These are phyloP conservation scores for Noctua pronuba DNA, from an alignment of 2,888 invertebrate species.

Conservation along the genomic window DNA sequence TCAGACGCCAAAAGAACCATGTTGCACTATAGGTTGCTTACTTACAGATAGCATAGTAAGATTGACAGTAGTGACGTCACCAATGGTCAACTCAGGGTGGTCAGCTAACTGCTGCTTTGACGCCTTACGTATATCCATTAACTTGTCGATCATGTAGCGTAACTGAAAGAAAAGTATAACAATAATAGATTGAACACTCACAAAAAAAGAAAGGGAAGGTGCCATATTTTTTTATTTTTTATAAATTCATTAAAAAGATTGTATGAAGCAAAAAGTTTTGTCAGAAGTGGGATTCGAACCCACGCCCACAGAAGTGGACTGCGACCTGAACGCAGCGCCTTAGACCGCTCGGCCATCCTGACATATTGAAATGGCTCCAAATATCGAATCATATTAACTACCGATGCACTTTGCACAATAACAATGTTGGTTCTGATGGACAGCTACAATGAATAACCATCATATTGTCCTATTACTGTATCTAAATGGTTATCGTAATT, in stretches of 20 bases:
- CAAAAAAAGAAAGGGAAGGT: constrained; percentile 22
- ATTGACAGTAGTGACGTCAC: constrained; percentile 97
- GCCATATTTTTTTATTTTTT: background rate
- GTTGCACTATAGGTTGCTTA: background rate
- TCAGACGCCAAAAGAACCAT: background rate
- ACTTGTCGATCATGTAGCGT: constrained; percentile 93
- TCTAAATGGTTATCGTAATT: background rate
- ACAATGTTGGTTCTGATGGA: background rate
- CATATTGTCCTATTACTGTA: background rate
- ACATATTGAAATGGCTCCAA: constrained; percentile 5
- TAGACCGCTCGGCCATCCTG: constrained; percentile 81
- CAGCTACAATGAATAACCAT: background rate
- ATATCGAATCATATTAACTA: constrained; percentile 27
- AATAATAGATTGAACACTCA: background rate
- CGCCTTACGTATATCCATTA: constrained; percentile 92
- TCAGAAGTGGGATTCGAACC: constrained; percentile 81
- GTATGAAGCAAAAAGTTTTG: constrained; percentile 42
- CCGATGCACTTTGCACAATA: background rate
- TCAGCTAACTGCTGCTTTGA: constrained; percentile 92
- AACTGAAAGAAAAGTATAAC: constrained; percentile 78
- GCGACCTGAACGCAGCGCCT: constrained; percentile 81
- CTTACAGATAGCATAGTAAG: constrained; percentile 93
- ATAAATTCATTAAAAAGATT: background rate
- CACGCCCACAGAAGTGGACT: constrained; percentile 81
- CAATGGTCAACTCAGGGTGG: constrained; percentile 92